Evolutionary conservation across 2,888 invertebrate species (phyloP).

Genomic region (Megastigmus dorsalis): DNA sequence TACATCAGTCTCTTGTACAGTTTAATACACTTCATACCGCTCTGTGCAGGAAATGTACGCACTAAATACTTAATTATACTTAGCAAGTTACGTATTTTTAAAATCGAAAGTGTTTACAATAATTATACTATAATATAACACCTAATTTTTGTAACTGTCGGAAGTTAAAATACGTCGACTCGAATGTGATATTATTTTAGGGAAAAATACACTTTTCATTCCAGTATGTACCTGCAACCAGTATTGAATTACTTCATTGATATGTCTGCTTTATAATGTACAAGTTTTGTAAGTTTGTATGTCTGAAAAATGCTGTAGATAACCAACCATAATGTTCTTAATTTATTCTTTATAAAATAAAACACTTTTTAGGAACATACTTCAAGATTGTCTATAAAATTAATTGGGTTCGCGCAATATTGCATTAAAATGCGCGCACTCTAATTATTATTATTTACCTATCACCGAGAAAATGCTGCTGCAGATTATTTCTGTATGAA

Average conservation of each 20-base stretch:
- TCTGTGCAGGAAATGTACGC: constrained; percentile 8
- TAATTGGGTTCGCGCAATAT: not conserved
- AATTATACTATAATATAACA: not conserved
- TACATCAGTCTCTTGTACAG: constrained; percentile 43
- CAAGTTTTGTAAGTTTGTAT: not conserved
- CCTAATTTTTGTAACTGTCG: not conserved
- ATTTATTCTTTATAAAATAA: constrained; percentile 29
- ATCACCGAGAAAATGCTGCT: constrained; percentile 28
- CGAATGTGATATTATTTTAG: constrained; percentile 13
- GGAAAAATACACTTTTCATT: constrained; percentile 2
- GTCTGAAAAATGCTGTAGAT: not conserved
- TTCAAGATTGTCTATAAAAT: constrained; percentile 16
- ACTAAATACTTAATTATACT: constrained; percentile 1
- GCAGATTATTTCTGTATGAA: not conserved
- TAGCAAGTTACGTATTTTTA: constrained; percentile 4
- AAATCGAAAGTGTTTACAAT: constrained; percentile 17
- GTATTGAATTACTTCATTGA: constrained; percentile 18
- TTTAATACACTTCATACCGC: constrained; percentile 12
- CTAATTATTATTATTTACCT: constrained; percentile 8
- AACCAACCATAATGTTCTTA: not conserved
- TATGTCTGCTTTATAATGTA: constrained; percentile 13
- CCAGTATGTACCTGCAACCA: not conserved
- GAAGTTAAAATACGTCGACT: not conserved
- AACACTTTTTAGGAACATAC: constrained; percentile 17
- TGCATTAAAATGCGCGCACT: constrained; percentile 1